Evolutionary conservation across 2,797 vertebrate genomes (phyloP).

Genomic region (Fratercula arctica): DNA sequence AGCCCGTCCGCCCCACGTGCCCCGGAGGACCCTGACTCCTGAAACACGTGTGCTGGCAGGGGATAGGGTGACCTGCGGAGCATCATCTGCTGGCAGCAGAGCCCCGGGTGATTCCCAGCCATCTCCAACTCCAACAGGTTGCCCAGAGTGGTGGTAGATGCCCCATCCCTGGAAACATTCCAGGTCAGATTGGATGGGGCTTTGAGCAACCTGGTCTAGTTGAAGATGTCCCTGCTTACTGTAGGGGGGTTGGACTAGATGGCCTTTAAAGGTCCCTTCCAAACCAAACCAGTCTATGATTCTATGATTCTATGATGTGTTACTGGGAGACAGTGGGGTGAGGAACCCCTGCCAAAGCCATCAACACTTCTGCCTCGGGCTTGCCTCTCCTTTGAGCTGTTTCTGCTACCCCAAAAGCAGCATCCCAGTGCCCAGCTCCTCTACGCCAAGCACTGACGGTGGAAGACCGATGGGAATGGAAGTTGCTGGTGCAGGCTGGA

Average conservation of each 20-base stretch:
- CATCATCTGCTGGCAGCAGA: not conserved
- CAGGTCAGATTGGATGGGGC: not conserved
- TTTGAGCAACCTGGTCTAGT: not conserved
- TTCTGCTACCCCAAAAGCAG: not conserved
- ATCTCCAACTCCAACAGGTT: not conserved
- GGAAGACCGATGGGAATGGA: not conserved
- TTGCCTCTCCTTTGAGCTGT: not conserved
- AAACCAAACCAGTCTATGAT: not conserved
- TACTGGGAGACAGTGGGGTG: not conserved
- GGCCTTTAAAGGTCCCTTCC: not conserved
- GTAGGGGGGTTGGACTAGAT: not conserved
- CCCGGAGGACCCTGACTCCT: fast-evolving
- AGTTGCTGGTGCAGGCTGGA: not conserved
- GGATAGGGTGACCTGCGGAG: fast-evolving
- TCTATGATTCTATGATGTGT: not conserved
- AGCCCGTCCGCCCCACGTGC: fast-evolving
- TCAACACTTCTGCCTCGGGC: fast-evolving
- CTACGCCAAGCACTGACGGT: not conserved
- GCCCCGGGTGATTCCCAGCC: not conserved
- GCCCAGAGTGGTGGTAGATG: not conserved
- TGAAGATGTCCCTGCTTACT: not conserved
- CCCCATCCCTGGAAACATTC: not conserved
- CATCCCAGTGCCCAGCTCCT: fast-evolving
- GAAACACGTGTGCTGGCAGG: not conserved
- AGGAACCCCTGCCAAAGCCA: not conserved